Evolutionary conservation across 2,888 invertebrate species (phyloP).

Genomic region (Zhuqinia jingwanae): DNA sequence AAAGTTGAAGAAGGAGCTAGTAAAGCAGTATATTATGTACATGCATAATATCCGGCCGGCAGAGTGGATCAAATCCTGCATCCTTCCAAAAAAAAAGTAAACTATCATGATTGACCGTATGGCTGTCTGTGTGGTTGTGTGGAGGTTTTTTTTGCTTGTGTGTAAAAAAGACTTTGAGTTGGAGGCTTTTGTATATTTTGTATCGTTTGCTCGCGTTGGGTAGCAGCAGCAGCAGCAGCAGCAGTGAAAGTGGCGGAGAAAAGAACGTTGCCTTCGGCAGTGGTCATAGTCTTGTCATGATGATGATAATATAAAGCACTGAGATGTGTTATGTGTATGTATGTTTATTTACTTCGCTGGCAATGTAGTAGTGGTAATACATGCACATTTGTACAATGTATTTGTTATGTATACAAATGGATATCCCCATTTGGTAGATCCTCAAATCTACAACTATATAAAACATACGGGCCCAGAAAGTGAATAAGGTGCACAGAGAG

Average conservation of each 20-base stretch:
- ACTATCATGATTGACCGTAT: constrained; percentile 59
- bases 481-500: constrained; percentile 18
- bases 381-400: background rate
- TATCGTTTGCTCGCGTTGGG: background rate
- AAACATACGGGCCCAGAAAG: background rate
- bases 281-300: background rate
- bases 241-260: background rate
- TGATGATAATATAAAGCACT: background rate
- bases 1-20: background rate
- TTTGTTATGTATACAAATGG: background rate
- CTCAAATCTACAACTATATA: background rate
- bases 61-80: constrained; percentile 56
- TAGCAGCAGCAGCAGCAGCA: too few relatives aligned
- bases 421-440: background rate
- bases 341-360: background rate
- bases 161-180: background rate
- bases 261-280: background rate
- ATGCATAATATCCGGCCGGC: constrained; percentile 41
- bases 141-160: background rate
- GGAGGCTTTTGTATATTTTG: background rate
- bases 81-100: constrained; percentile 40
- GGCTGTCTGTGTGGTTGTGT: background rate
- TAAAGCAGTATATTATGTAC: background rate
- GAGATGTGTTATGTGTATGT: too few relatives aligned
- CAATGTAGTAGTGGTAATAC: background rate